Evolutionary conservation across 2,797 vertebrate species (phyloP).

Genomic region (Selene dorsalis): DNA sequence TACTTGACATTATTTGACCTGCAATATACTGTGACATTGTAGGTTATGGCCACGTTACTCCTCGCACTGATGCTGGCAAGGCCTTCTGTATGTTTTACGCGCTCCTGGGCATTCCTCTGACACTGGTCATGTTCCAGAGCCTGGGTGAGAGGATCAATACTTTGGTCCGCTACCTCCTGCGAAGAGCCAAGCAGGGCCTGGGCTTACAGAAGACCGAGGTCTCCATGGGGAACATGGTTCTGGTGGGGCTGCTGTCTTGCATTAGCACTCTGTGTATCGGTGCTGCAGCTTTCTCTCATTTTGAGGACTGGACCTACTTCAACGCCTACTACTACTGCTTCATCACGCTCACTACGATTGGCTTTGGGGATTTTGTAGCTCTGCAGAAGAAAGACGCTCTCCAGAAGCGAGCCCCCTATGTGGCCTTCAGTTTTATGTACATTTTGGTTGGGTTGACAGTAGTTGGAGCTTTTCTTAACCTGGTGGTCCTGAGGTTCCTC

Average conservation of each 20-base stretch:
- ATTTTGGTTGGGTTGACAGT: slow-evolving; percentile 91
- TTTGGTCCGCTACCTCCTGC: slow-evolving; percentile 85
- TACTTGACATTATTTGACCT: slow-evolving; percentile 34
- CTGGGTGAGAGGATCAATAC: slow-evolving; percentile 93
- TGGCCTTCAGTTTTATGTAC: slow-evolving; percentile 93
- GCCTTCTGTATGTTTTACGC: slow-evolving; percentile 94
- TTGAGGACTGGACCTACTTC: slow-evolving; percentile 93
- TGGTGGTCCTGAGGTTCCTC: slow-evolving; percentile 91
- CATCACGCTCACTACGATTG: slow-evolving; percentile 92
- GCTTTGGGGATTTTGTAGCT: slow-evolving; percentile 93
- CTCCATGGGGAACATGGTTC: slow-evolving; percentile 92
- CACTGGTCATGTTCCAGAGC: slow-evolving; percentile 94
- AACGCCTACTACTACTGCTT: slow-evolving; percentile 93
- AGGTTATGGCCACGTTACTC: slow-evolving; percentile 92
- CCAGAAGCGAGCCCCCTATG: slow-evolving; percentile 86
- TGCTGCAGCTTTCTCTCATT: slow-evolving; percentile 89
- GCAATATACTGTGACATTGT: slow-evolving; percentile 46
- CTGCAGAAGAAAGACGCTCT: slow-evolving; percentile 89
- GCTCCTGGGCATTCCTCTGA: slow-evolving; percentile 91
- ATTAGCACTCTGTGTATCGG: slow-evolving; percentile 87
- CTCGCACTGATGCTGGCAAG: slow-evolving; percentile 89
- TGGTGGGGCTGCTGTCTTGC: slow-evolving; percentile 90
- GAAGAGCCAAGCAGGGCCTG: slow-evolving; percentile 87
- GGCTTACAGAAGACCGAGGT: slow-evolving; percentile 86
- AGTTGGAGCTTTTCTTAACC: slow-evolving; percentile 91